phyloP scores from a whole-genome alignment of 2,797 vertebrate species.

The Lithobates sylvaticus region DNA sequence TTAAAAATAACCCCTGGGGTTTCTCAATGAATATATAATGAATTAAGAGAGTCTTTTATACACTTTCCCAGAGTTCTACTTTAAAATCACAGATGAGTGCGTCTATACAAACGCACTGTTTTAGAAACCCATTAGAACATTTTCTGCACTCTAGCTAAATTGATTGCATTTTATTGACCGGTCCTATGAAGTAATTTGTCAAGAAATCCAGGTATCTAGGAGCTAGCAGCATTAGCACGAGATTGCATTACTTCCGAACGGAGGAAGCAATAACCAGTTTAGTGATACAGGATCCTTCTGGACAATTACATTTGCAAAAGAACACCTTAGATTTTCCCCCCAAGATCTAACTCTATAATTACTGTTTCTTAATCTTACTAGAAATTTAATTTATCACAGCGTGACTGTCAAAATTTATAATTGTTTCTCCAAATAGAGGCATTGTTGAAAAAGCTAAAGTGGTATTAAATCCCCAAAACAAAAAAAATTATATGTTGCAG shows the following conservation, averaged over 20 bases:
- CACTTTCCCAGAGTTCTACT: not conserved
- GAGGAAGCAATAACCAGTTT: slow-evolving; percentile 24
- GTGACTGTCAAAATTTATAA: no score
- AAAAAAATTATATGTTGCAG: no score
- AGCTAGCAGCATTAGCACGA: not conserved
- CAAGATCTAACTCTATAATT: slow-evolving; percentile 14
- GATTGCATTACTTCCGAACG: slow-evolving; percentile 39
- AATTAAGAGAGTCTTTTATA: no score
- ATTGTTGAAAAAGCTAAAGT: no score
- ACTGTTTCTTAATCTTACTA: not conserved
- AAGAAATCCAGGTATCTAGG: slow-evolving; percentile 3
- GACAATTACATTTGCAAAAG: slow-evolving; percentile 22
- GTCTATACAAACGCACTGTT: not conserved
- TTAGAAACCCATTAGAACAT: slow-evolving; percentile 28
- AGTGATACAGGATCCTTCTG: slow-evolving; percentile 5
- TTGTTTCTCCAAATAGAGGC: no score
- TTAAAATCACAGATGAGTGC: not conserved
- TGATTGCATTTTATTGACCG: slow-evolving; percentile 57
- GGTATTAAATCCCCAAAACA: no score
- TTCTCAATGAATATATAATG: no score
- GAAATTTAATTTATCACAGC: no score
- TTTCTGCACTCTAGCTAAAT: slow-evolving; percentile 2
- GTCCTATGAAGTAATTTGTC: slow-evolving; percentile 30
- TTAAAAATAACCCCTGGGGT: no score
- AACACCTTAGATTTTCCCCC: slow-evolving; percentile 9